Evolutionary conservation across 2,888 invertebrate species (phyloP), one percentile per base, ranked within the genome.

Genomic region (Philereme transversata): DNA sequence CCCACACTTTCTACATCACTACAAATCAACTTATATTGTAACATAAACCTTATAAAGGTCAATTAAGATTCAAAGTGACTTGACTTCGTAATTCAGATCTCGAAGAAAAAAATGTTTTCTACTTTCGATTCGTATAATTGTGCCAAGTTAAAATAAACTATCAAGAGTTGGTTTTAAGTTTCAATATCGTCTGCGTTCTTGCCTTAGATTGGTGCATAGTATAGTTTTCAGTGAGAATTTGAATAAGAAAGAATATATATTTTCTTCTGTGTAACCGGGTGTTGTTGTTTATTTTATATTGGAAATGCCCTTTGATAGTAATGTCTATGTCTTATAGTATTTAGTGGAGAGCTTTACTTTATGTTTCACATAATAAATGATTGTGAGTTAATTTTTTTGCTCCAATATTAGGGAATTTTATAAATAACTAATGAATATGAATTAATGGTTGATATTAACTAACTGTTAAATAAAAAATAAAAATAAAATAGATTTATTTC

Each of bases 211-310:
- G 8, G 7, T 36, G 7, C 1, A 36, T 36, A 7, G 36, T 36
- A 8, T 5, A 0, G 6, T 40, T 40, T 40, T 6, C 8, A 8
- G 7, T 43, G 43, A 38, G 38, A 38, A 1, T 10, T n/a, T 4
- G 43, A 43, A 10, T 10, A 10, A 43, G 43, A 10, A 9, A 3
- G 22, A 22, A 10, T 43, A 4, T 43, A 10, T 3, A 4, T 4
- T 43, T 43, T 43, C 11, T 45, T 40, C 44, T 49, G 22, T 52
- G 72, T 76, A 76, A 77, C 74, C 75, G 73, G 67, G 70, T 62
- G 55, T 67, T 67, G 71, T 69, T 74, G 72, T 74, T 74, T 75
- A 72, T 72, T 74, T 72, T 71, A 70, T 72, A 72, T 72, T 70
- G 71, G 68, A 69, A 64, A 57, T 58, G 65, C 61, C 62, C 61